Percentiles rank a stretch among this genome's conserved stretches.
phyloP scores from a whole-genome alignment of 2,888 invertebrate species.

The Dynastes tityus region DNA sequence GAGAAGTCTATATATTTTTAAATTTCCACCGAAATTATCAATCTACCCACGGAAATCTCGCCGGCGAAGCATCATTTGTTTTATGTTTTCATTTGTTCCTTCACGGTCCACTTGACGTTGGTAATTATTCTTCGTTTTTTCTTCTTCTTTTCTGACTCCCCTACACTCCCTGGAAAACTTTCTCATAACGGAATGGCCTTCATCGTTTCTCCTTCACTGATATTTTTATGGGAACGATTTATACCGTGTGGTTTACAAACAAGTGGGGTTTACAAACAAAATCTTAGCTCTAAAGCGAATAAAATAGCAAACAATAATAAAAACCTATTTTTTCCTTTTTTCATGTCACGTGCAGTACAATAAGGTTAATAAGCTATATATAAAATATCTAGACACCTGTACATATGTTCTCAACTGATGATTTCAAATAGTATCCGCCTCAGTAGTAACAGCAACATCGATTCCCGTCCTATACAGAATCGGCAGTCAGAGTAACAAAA shows the following conservation, averaged over 20 bases:
- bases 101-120: slow-evolving; percentile 68
- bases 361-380: no score
- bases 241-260: no score
- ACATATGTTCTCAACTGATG: neutral
- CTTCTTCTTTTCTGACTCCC: neutral
- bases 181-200: neutral
- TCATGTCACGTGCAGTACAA: no score
- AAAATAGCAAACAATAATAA: no score
- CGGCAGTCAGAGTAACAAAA: slow-evolving; percentile 55
- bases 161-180: slow-evolving; percentile 23
- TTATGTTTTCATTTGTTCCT: slow-evolving; percentile 70
- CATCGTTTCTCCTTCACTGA: slow-evolving; percentile 31
- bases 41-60: slow-evolving; percentile 52
- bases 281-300: no score
- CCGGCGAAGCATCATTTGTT: slow-evolving; percentile 67
- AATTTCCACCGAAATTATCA: slow-evolving; percentile 61
- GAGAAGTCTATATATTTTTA: slow-evolving; percentile 60
- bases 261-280: no score
- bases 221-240: neutral
- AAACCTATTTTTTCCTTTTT: no score
- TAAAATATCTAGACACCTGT: no score
- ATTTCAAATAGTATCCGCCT: neutral
- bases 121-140: slow-evolving; percentile 67
- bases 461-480: neutral
- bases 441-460: neutral